Conservation (phyloP, 2,888 invertebrate genomes). For the Habrosyne pyritoides region DNA sequence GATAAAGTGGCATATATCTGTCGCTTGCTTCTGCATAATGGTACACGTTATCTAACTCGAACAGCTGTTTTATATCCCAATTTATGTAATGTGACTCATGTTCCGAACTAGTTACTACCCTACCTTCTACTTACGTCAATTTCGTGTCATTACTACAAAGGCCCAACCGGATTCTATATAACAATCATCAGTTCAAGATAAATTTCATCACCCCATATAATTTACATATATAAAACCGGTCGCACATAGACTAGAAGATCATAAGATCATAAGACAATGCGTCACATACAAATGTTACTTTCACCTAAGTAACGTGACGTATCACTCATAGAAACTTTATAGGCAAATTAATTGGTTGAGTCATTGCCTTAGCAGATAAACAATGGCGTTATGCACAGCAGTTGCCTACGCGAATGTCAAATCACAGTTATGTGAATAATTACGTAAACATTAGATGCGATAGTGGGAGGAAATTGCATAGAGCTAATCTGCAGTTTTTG, state of each 20-base stretch:
- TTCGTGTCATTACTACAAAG: constrained; percentile 5
- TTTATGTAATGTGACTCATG: no score
- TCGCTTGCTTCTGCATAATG: no score
- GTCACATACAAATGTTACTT: constrained; percentile 47
- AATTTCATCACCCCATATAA: constrained; percentile 46
- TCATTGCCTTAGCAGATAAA: constrained; percentile 6
- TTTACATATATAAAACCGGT: constrained; percentile 53
- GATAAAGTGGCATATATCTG: no score
- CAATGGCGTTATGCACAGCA: neutral
- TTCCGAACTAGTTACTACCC: no score
- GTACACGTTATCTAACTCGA: no score
- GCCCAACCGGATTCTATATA: constrained; percentile 14
- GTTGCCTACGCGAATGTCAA: neutral
- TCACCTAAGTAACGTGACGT: constrained; percentile 31
- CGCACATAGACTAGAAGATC: constrained; percentile 28
- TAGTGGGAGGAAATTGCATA: neutral
- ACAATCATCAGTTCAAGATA: constrained; percentile 29
- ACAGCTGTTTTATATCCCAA: no score
- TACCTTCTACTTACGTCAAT: neutral
- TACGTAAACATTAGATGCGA: neutral
- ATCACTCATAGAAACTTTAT: constrained; percentile 14
- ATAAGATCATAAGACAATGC: constrained; percentile 44
- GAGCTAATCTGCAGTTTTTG: no score
- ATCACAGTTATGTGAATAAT: constrained; percentile 2
- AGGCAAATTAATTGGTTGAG: constrained; percentile 26